These are phyloP conservation scores for Dorcus parallelipipedus DNA, from an alignment of 2,888 invertebrate genomes.

Conservation along the genomic window DNA sequence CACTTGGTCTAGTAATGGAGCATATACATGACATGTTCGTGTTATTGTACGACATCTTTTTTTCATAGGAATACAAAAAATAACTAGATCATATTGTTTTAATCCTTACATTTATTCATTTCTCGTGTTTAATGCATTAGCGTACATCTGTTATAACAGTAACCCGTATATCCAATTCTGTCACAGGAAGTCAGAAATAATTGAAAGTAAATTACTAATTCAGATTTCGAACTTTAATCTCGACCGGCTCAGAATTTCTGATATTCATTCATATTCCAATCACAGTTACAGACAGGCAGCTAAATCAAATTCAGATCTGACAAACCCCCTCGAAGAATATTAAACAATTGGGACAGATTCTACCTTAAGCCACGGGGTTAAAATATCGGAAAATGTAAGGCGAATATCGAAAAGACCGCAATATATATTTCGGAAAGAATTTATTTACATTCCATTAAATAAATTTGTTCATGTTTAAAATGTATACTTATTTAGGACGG, in stretches of 20 bases:
- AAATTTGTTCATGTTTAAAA: too few relatives aligned
- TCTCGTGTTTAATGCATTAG: too few relatives aligned
- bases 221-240: neutral
- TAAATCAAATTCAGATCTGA: constrained; percentile 41
- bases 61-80: too few relatives aligned
- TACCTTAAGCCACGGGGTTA: neutral
- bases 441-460: neutral
- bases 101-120: too few relatives aligned
- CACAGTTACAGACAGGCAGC: constrained; percentile 40
- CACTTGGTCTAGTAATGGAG: too few relatives aligned
- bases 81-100: too few relatives aligned
- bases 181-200: neutral
- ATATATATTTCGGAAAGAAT: neutral
- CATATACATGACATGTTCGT: too few relatives aligned
- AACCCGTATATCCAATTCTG: too few relatives aligned
- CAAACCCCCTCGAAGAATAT: constrained; percentile 13
- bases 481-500: too few relatives aligned
- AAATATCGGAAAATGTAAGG: neutral
- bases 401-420: neutral
- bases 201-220: neutral
- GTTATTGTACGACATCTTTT: too few relatives aligned
- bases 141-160: too few relatives aligned
- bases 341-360: constrained; percentile 11
- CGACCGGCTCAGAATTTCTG: neutral
- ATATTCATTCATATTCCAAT: constrained; percentile 34